A percentile compares a stretch with the other conserved stretches of the same genome.
Evolutionary conservation across 2,113 vertebrate genomes (phyloP).

Genomic region (Harpagus bidentatus): DNA sequence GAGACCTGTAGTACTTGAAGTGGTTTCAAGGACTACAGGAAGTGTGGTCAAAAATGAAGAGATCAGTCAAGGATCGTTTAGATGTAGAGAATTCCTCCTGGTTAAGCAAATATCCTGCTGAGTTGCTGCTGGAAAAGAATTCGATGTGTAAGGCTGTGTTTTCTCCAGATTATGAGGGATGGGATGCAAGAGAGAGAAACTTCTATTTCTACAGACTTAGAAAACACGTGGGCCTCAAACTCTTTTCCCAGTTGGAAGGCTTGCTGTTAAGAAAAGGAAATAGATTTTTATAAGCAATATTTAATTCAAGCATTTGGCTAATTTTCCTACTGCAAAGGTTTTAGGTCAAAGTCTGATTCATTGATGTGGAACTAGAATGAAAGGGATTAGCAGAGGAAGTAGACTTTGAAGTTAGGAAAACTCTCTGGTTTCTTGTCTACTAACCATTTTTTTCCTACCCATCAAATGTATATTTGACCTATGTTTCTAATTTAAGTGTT

Average conservation of each 20-base stretch:
- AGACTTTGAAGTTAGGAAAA: neutral
- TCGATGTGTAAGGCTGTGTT: neutral
- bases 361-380: neutral
- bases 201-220: neutral
- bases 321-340: neutral
- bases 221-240: conserved; percentile 2
- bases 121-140: conserved; percentile 1
- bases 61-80: neutral
- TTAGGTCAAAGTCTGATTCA: conserved; percentile 32
- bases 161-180: neutral
- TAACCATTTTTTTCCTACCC: neutral
- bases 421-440: neutral
- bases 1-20: neutral
- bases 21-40: neutral
- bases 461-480: conserved; percentile 11
- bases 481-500: conserved; percentile 30
- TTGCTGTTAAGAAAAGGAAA: conserved; percentile 1
- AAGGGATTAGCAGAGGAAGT: neutral
- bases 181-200: neutral
- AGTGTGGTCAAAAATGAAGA: neutral
- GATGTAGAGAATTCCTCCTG: neutral
- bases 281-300: conserved; percentile 29
- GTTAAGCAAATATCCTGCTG: neutral
- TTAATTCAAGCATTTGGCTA: conserved; percentile 26
- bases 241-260: conserved; percentile 36